Base-by-base conservation (phyloP, 2,888 invertebrate genomes). In the Nomada fucata region DNA sequence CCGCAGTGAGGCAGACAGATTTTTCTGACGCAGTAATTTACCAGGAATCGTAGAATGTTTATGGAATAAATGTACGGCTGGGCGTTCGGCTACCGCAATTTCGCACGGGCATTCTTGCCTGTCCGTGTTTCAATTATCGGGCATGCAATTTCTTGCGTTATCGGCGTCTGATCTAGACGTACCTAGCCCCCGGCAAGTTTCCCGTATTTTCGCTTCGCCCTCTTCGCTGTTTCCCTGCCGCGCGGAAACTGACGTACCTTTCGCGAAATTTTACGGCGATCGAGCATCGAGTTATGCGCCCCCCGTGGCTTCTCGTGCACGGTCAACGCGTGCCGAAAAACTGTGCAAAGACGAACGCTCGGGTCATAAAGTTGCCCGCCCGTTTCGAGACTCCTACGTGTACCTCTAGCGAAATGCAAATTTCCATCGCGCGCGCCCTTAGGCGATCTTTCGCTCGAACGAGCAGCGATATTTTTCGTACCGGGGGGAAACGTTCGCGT, bases 111-210 rank as follows among this genome's bases (percentile, higher is more conserved):
- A 69, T 84, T 64, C 75, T 71, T 76, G 82, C 68, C 26, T 75
- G 85, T 69, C 76, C 67, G 82, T 64, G 75, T 81, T 86, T 86
- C 86, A 86, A 86, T 86, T 86, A 86, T 75, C 87, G 79, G 69
- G 61, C 79, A 72, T 75, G 77, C 85, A 73, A 82, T 86, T 82
- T 67, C 76, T 84, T 72, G 76, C 76, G 76, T 72, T 82, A 77
- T 79, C 79, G 76, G 59, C 44, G 73, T 67, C 80, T 79, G 82
- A 83, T 83, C 75, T 68, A 71, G 85, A 77, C 86, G 65, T 79
- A 82, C 82, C 78, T 70, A 52, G 52, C 79, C 75, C 53, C 50
- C 26, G 75, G 76, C 69, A 61, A 70, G 26, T 76, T 76, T 59
- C 70, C 79, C 44, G 44, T 63, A 76, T 79, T 74, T 83, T 68